A percentile compares a stretch with the other conserved stretches of the same genome.
Evolutionary conservation across 2,888 invertebrate species (phyloP).

Genomic region (Acanthosepion lycidas): DNA sequence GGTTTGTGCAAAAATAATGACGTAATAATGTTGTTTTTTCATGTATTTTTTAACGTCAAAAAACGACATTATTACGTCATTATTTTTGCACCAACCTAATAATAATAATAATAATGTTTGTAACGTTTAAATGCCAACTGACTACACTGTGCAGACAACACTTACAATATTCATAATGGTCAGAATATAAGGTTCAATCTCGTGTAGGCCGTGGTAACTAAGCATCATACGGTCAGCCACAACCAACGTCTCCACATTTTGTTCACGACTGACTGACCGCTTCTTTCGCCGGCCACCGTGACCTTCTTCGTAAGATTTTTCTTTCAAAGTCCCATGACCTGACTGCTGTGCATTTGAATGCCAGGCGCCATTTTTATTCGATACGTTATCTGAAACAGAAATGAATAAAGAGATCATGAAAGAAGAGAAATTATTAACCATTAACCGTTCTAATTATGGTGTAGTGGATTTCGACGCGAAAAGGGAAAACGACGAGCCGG

Average conservation of each 20-base stretch:
- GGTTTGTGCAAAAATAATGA: no score
- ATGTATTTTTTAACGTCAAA: no score
- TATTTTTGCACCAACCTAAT: no score
- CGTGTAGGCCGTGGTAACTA: constrained; percentile 76
- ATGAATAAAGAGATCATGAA: background rate
- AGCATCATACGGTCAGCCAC: constrained; percentile 72
- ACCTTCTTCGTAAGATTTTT: background rate
- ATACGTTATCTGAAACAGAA: background rate
- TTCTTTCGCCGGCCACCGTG: constrained; percentile 2
- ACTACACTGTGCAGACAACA: constrained; percentile 50
- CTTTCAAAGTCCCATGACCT: background rate
- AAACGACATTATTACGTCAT: no score
- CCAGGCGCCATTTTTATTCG: background rate
- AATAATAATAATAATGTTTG: no score
- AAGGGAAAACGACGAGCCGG: no score
- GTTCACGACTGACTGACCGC: constrained; percentile 54
- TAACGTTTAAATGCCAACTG: background rate
- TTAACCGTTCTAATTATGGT: no score
- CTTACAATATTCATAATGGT: constrained; percentile 93
- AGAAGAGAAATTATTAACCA: no score
- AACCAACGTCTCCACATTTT: constrained; percentile 72
- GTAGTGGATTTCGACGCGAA: no score
- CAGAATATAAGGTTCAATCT: constrained; percentile 87
- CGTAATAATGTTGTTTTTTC: no score
- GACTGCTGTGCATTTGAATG: background rate